Conservation (phyloP, 2,888 invertebrate genomes). For the Apamea epomidion region DNA sequence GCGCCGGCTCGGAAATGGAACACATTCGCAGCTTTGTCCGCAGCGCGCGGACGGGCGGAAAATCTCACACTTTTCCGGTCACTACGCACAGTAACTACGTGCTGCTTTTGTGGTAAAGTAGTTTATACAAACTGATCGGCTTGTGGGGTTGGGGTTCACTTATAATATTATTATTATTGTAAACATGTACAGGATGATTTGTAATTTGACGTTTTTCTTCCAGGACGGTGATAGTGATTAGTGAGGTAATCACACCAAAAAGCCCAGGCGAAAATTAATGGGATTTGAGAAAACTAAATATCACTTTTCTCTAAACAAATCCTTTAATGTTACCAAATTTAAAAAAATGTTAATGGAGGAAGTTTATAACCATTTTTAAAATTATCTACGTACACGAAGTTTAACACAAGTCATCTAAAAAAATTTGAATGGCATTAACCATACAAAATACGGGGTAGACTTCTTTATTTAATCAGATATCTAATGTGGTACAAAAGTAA, state of each 20-base stretch:
- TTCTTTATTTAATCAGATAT: too few species aligned
- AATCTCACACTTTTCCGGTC: slow-evolving; percentile 59
- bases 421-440: too few species aligned
- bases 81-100: slow-evolving; percentile 43
- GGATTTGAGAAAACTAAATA: neutral
- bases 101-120: slow-evolving; percentile 23
- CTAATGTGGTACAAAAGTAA: too few species aligned
- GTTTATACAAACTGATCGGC: slow-evolving; percentile 20
- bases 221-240: neutral
- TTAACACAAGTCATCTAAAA: too few species aligned
- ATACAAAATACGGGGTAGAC: too few species aligned
- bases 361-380: too few species aligned
- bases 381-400: too few species aligned
- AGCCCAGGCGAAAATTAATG: neutral
- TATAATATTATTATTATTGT: neutral
- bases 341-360: too few species aligned
- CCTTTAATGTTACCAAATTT: too few species aligned
- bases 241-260: neutral
- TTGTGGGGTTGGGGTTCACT: slow-evolving; percentile 5
- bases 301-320: neutral
- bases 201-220: neutral
- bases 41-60: slow-evolving; percentile 34
- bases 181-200: neutral
- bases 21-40: slow-evolving; percentile 38
- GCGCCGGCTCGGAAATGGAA: slow-evolving; percentile 43